Base-by-base conservation (phyloP, 2,888 invertebrate species). In the Phragmatobia fuliginosa region DNA sequence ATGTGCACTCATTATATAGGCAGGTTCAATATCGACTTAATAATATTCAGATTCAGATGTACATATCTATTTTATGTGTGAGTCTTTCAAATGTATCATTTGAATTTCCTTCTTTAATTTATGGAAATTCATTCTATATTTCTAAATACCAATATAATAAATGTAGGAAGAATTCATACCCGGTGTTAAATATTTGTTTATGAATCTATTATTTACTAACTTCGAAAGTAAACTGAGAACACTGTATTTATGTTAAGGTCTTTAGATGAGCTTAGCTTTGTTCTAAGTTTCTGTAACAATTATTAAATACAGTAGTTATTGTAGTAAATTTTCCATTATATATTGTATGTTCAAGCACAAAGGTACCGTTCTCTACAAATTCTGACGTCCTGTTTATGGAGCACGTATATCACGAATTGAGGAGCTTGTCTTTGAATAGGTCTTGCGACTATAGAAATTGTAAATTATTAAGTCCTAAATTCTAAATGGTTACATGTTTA, bases 231-330 rank as follows among this genome's bases (percentile, higher is more conserved):
- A 3, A 56, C 56, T 28, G 28, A 28, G 1, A 6, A 25, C 28
- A 56, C 5, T 56, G 25, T 49, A 6, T 49, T 8, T 41, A 41
- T 45, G 8, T 45, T 1, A 21, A 45, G 21, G 21, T 21, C 45
- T 45, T 45, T 45, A 45, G 45, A 45, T 11, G n/a, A 52, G 25
- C 49, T 56, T 28, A 25, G 56, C 56, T 28, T 56, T 56, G 56
- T 56, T 56, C 56, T n/a, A 60, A n/a, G 32, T 56, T 56, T 60
- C 31, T 21, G 21, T 33, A 33, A 60, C 60, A 45, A 45, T 62
- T 62, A 45, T 38, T 58, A 58, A 11, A n/a, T 36, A 36, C 25
- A 25, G 61, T 36, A 38, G 14, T 62, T 25, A 62, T n/a, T 60
- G 33, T 60, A 16, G 56, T 56, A 60, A 60, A 8, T 60, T 33